These are phyloP conservation scores for Aphelinus certus DNA, from an alignment of 1,140 invertebrate genomes.

Conservation along the genomic window DNA sequence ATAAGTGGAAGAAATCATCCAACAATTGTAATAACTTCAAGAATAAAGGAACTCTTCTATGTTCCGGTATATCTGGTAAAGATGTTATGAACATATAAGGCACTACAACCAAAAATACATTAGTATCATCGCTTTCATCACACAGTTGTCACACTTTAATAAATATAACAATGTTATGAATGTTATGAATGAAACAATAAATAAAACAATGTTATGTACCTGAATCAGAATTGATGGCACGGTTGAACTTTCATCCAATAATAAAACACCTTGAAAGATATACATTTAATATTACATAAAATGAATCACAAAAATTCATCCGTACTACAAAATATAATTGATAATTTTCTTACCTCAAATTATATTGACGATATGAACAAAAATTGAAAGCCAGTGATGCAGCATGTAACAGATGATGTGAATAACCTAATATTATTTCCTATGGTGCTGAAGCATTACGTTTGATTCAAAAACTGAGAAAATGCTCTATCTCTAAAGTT, in stretches of 20 bases:
- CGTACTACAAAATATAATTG: background rate
- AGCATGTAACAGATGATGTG: conserved; percentile 23
- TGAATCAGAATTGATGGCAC: no score
- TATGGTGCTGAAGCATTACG: conserved; percentile 16
- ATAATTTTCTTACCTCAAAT: conserved; percentile 22
- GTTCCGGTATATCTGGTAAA: conserved; percentile 88
- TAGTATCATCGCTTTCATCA: conserved; percentile 53
- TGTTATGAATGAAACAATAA: no score
- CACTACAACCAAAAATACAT: conserved; percentile 64
- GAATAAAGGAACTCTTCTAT: conserved; percentile 84
- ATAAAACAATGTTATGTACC: no score
- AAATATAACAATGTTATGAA: no score
- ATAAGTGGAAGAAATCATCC: conserved; percentile 79
- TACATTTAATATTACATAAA: no score
- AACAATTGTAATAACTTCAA: conserved; percentile 81
- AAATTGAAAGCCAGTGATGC: conserved; percentile 33
- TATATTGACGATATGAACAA: conserved; percentile 27
- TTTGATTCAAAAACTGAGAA: conserved; percentile 22
- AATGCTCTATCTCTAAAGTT: conserved; percentile 11
- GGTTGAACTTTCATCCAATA: no score
- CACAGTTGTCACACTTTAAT: conserved; percentile 40
- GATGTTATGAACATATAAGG: conserved; percentile 84
- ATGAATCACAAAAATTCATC: no score
- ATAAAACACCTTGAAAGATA: no score
- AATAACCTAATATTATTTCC: conserved; percentile 26